These are phyloP conservation scores for Lasiurus cinereus DNA, from an alignment of 2,113 vertebrate genomes.

Conservation along the genomic window DNA sequence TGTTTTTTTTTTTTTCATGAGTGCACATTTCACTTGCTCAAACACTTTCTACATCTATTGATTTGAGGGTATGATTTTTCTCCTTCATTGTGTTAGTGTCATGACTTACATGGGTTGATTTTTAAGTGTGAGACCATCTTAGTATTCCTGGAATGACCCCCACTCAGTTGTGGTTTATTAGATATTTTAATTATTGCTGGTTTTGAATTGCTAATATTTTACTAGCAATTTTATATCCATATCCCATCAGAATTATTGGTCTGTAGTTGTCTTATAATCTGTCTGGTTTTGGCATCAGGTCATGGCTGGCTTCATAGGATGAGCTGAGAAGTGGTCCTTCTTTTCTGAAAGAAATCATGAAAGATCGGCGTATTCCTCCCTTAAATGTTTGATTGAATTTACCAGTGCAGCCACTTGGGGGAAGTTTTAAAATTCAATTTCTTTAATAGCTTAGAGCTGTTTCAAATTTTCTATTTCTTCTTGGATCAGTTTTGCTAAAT, in stretches of 20 bases:
- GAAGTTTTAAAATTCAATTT: not conserved
- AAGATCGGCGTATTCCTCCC: not conserved
- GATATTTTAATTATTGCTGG: not conserved
- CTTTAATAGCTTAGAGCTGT: not conserved
- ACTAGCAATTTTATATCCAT: not conserved
- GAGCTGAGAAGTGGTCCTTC: not conserved
- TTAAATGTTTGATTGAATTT: not conserved
- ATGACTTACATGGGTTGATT: not conserved
- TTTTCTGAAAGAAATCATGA: not conserved
- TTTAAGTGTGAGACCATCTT: not conserved
- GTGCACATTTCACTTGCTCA: not conserved
- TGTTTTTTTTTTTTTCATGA: not conserved
- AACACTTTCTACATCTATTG: not conserved
- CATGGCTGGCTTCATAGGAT: not conserved
- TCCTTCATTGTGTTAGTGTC: not conserved
- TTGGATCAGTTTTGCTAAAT: not conserved
- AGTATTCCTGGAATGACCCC: not conserved
- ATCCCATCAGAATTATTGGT: not conserved
- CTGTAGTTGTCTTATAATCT: not conserved
- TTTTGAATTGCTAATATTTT: not conserved
- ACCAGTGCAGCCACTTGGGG: not conserved
- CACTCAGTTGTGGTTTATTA: not conserved
- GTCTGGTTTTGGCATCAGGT: not conserved
- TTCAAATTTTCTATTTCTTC: slow-evolving; percentile 7
- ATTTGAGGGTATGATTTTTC: not conserved